Evolutionary conservation across 1,140 invertebrate species (phyloP).

Genomic region (Cepaea nemoralis): DNA sequence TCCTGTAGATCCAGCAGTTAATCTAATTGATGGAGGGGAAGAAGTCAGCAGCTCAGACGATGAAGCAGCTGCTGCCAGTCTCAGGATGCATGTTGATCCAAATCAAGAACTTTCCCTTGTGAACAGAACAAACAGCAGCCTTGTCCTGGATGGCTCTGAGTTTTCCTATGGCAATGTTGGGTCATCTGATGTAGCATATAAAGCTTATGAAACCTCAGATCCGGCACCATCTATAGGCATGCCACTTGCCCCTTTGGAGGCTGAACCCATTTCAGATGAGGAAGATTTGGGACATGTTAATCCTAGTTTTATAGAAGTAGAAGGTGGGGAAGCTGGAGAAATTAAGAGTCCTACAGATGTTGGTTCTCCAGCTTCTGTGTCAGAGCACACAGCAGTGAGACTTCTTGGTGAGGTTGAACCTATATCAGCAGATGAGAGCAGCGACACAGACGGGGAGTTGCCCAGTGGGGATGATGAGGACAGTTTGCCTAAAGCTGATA

Average conservation of each 20-base stretch:
- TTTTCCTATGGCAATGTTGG: slow-evolving; percentile 5
- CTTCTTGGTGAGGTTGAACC: slow-evolving; percentile 14
- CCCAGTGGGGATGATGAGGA: slow-evolving; percentile 33
- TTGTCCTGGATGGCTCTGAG: not conserved
- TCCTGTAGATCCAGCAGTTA: not conserved
- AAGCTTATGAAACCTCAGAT: not conserved
- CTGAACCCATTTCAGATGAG: slow-evolving; percentile 53
- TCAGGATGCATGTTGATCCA: not conserved
- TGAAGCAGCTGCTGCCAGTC: not conserved
- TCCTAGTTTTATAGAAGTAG: slow-evolving; percentile 21
- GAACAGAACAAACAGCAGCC: not conserved
- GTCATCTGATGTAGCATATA: not conserved
- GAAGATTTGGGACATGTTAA: slow-evolving; percentile 46
- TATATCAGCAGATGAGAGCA: slow-evolving; percentile 31
- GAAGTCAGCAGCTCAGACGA: slow-evolving; percentile 23
- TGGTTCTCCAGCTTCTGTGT: slow-evolving; percentile 14
- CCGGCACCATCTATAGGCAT: no score
- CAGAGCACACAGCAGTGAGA: slow-evolving; percentile 3
- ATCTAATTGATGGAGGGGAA: slow-evolving; percentile 4
- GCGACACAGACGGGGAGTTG: slow-evolving; percentile 38
- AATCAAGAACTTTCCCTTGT: not conserved
- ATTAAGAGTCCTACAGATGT: slow-evolving; percentile 45
- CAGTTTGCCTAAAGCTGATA: not conserved
- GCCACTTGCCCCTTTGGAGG: slow-evolving; percentile 30
- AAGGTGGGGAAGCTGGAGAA: slow-evolving; percentile 45